A percentile compares a stretch with the other conserved stretches of the same genome.
phyloP scores from a whole-genome alignment of 2,888 invertebrate genomes.

The Agriopis marginaria region DNA sequence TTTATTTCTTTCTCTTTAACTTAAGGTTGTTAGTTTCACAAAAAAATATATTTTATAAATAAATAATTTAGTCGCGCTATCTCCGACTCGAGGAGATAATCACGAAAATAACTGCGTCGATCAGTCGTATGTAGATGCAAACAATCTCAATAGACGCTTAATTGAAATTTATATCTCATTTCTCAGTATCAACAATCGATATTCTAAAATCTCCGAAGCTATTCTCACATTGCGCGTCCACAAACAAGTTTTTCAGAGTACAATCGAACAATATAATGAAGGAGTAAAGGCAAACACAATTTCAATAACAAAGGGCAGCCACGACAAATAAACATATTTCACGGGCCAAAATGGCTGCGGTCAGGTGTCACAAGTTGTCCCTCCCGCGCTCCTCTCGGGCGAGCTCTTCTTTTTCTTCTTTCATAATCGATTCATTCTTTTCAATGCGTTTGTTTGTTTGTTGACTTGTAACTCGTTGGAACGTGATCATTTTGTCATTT shows the following conservation, averaged over 20 bases:
- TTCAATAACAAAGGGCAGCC: constrained; percentile 85
- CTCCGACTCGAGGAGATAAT: constrained; percentile 72
- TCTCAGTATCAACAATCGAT: constrained; percentile 86
- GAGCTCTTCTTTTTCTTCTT: constrained; percentile 70
- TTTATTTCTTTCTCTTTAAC: too few species aligned
- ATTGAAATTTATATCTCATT: constrained; percentile 86
- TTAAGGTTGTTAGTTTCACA: too few species aligned
- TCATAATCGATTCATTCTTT: constrained; percentile 82
- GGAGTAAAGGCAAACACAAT: constrained; percentile 86
- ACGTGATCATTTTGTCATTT: constrained; percentile 43
- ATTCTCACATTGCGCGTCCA: constrained; percentile 79
- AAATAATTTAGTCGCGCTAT: constrained; percentile 54
- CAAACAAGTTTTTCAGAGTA: constrained; percentile 82
- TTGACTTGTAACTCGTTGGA: constrained; percentile 49
- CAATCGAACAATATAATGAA: constrained; percentile 86
- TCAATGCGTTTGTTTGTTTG: constrained; percentile 70
- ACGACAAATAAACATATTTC: constrained; percentile 87
- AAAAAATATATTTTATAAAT: too few species aligned
- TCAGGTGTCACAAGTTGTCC: constrained; percentile 80
- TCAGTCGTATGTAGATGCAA: constrained; percentile 62
- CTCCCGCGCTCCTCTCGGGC: constrained; percentile 55
- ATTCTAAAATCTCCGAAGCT: constrained; percentile 82
- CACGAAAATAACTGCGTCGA: constrained; percentile 73
- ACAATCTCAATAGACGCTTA: constrained; percentile 79
- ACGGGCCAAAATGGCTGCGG: constrained; percentile 85